These are phyloP conservation scores for Temnothorax unifasciatus DNA, from an alignment of 2,888 invertebrate genomes.

Conservation along the genomic window DNA sequence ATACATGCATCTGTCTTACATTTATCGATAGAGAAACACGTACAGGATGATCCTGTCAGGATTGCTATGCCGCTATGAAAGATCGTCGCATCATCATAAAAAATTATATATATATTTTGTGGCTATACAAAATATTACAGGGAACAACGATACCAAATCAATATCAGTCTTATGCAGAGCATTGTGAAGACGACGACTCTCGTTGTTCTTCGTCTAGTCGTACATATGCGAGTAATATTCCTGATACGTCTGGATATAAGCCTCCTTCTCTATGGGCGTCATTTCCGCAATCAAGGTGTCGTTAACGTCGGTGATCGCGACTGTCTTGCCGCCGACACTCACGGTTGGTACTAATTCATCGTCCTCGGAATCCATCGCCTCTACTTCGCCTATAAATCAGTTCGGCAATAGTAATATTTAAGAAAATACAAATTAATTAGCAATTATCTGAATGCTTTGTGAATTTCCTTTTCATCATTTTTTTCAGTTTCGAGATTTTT, in stretches of 20 bases:
- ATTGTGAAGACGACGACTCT: conserved; percentile 55
- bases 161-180: conserved; percentile 68
- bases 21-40: conserved; percentile 1
- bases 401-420: conserved; percentile 17
- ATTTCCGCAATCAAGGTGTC: conserved; percentile 95
- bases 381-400: conserved; percentile 88
- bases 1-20: background rate
- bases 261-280: conserved; percentile 96
- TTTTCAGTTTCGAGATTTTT: background rate
- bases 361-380: conserved; percentile 92
- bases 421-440: background rate
- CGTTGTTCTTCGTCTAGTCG: conserved; percentile 87
- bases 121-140: conserved; percentile 82
- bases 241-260: conserved; percentile 97
- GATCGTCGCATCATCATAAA: conserved; percentile 53
- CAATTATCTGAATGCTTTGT: background rate
- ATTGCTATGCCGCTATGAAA: background rate
- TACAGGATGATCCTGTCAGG: background rate
- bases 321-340: conserved; percentile 92
- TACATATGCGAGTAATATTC: conserved; percentile 97
- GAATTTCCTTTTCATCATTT: background rate
- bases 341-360: conserved; percentile 94
- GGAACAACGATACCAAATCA: conserved; percentile 50
- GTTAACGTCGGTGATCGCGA: conserved; percentile 94
- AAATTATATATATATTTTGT: conserved; percentile 76